Percentiles rank a stretch among this genome's conserved stretches.
Conservation (phyloP, 1,140 invertebrate genomes). For the Meloidogyne floridensis region DNA sequence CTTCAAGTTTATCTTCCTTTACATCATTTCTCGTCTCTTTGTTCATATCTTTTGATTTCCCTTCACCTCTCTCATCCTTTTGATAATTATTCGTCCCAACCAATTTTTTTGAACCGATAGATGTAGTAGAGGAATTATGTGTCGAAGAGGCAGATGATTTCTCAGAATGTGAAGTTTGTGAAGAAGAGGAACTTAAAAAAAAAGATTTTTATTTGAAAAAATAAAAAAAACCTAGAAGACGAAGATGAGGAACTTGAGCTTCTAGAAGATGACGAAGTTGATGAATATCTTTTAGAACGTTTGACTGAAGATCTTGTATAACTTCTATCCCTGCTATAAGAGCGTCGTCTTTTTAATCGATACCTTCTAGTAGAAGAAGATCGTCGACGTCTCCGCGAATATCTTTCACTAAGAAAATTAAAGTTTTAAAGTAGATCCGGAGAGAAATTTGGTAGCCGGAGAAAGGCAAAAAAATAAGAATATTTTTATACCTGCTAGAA, state of each 20-base stretch:
- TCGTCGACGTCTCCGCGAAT: background rate
- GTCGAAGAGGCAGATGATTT: background rate
- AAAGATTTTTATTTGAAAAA: no score
- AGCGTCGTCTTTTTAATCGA: background rate
- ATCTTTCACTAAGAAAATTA: background rate
- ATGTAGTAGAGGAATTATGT: background rate
- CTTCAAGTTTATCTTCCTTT: background rate
- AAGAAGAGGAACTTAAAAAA: background rate
- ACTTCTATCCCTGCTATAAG: background rate
- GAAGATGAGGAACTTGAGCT: background rate
- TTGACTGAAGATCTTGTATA: background rate
- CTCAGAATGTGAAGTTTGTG: background rate
- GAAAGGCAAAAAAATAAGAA: background rate
- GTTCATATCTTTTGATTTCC: background rate
- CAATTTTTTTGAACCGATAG: background rate
- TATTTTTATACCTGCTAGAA: slow-evolving; percentile 6
- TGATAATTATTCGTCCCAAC: background rate
- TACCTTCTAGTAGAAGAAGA: background rate
- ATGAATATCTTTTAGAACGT: background rate
- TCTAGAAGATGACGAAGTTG: background rate
- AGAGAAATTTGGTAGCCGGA: no score
- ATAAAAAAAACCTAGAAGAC: background rate
- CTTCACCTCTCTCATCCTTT: background rate
- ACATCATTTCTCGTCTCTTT: background rate
- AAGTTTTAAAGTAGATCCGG: background rate